A percentile compares a stretch with the other conserved stretches of the same genome.
Conservation (phyloP, 2,888 invertebrate species). For the Tachina lurida region DNA sequence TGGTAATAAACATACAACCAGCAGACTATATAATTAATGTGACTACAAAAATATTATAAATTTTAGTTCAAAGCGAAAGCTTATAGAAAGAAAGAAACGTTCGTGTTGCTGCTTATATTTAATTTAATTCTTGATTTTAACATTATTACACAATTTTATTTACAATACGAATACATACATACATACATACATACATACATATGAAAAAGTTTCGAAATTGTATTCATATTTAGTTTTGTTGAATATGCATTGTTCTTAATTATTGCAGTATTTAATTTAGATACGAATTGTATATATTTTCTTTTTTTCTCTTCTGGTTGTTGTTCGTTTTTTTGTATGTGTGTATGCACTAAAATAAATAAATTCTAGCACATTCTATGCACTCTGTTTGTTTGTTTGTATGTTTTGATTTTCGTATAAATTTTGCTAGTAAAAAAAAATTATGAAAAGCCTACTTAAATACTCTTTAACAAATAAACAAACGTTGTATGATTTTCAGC, state of each 20-base stretch:
- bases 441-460: slow-evolving; percentile 35
- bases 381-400: background rate
- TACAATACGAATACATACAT: background rate
- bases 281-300: background rate
- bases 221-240: slow-evolving; percentile 6
- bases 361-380: slow-evolving; percentile 22
- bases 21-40: slow-evolving; percentile 14
- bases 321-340: slow-evolving; percentile 12
- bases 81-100: background rate
- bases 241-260: slow-evolving; percentile 23
- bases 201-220: background rate
- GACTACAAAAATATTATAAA: background rate
- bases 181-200: background rate
- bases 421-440: slow-evolving; percentile 3
- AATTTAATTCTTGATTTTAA: slow-evolving; percentile 21
- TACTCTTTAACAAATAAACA: slow-evolving; percentile 19
- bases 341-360: background rate
- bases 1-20: background rate
- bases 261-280: slow-evolving; percentile 30
- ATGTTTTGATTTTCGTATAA: slow-evolving; percentile 23
- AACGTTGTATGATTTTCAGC: slow-evolving; percentile 33
- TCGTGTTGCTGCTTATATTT: background rate
- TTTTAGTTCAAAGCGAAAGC: background rate
- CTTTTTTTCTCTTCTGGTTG: background rate
- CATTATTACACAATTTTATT: slow-evolving; percentile 13